Evolutionary conservation across 2,113 vertebrate genomes (phyloP).

Genomic region (Calypte anna): DNA sequence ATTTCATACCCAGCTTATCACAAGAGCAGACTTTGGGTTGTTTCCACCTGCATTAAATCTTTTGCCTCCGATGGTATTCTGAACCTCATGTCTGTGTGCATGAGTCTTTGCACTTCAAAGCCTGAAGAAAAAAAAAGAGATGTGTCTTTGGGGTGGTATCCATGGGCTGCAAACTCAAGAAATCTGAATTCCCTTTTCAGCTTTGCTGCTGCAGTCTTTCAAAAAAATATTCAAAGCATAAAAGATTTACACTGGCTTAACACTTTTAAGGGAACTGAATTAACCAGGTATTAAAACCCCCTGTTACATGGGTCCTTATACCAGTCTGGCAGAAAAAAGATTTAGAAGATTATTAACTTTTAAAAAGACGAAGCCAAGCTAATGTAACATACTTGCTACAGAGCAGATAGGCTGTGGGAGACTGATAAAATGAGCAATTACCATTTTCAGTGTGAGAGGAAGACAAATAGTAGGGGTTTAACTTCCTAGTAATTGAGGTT

Average conservation of each 20-base stretch:
- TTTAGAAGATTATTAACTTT: background rate
- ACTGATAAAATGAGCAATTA: background rate
- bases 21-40: background rate
- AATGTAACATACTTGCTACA: background rate
- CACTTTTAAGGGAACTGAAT: background rate
- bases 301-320: background rate
- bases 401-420: background rate
- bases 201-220: background rate
- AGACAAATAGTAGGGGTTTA: background rate
- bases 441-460: background rate
- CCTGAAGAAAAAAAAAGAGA: background rate
- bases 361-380: background rate
- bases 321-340: background rate
- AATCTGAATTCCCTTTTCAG: background rate
- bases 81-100: background rate
- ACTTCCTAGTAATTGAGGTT: background rate
- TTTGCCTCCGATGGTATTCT: background rate
- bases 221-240: background rate
- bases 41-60: background rate
- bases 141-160: background rate
- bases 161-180: background rate
- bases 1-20: background rate
- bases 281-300: background rate
- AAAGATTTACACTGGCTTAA: background rate
- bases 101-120: background rate